These are phyloP conservation scores for Sternotherus odoratus DNA, from an alignment of 2,797 vertebrate species.

Conservation along the genomic window DNA sequence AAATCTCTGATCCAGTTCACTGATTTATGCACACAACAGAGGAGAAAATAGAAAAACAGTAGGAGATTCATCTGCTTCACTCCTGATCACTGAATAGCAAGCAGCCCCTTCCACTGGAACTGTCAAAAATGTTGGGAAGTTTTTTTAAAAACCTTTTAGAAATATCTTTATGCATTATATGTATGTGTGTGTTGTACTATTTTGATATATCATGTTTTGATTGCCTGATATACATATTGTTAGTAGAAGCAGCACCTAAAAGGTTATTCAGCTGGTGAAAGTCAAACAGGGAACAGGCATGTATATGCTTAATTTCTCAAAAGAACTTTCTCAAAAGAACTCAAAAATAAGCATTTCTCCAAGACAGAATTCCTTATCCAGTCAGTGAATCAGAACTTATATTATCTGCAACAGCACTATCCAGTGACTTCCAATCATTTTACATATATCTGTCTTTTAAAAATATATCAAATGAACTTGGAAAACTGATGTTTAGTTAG, in stretches of 20 bases:
- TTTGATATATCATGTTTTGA: not conserved
- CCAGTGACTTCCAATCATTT: not conserved
- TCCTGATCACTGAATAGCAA: not conserved
- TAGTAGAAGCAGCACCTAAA: not conserved
- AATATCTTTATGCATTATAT: not conserved
- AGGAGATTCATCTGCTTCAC: not conserved
- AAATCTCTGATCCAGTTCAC: not conserved
- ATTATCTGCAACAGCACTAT: not conserved
- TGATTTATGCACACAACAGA: not conserved
- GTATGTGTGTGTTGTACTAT: not conserved
- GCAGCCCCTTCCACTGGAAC: not conserved
- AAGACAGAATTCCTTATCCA: not conserved
- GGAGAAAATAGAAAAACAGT: not conserved
- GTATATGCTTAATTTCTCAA: not conserved
- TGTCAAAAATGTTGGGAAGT: not conserved
- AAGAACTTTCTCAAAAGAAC: not conserved
- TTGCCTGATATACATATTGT: not conserved
- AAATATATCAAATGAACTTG: not conserved
- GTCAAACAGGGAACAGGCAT: not conserved
- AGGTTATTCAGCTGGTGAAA: not conserved
- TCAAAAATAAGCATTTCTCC: not conserved
- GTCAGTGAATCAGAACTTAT: not conserved
- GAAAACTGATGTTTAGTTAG: not conserved
- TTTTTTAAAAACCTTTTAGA: not conserved
- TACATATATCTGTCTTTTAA: not conserved